These are phyloP conservation scores for Hydractinia echinata DNA, from an alignment of 30 jellyfish, hydroid and myxozoan species.

Conservation along the genomic window DNA sequence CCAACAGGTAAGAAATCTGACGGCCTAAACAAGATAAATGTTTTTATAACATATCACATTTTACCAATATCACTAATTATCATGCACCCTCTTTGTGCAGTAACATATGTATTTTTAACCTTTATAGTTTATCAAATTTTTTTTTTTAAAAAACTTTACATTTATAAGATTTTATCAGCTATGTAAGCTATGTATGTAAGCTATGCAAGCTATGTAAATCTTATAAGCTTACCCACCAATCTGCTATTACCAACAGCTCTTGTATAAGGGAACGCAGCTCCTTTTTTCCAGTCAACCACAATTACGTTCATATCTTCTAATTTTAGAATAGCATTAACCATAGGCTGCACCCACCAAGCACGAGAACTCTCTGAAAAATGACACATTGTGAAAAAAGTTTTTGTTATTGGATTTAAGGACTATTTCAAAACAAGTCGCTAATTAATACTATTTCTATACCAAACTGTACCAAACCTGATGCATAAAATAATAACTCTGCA, in stretches of 20 bases:
- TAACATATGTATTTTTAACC: neutral
- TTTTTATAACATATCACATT: neutral
- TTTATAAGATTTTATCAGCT: neutral
- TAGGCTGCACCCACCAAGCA: conserved; percentile 43
- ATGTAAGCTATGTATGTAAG: neutral
- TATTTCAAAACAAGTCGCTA: too few species aligned
- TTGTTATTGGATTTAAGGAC: neutral
- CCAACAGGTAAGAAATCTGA: conserved; percentile 47
- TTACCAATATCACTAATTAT: neutral
- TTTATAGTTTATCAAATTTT: neutral
- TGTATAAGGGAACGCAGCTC: conserved; percentile 41
- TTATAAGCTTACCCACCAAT: conserved; percentile 48
- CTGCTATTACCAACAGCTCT: conserved; percentile 68
- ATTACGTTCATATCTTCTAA: conserved; percentile 39
- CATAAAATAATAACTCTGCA: too few species aligned
- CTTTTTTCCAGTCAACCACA: conserved; percentile 59
- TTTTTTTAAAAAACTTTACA: neutral
- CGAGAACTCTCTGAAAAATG: conserved; percentile 29
- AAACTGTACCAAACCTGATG: too few species aligned
- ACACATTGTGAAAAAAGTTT: neutral
- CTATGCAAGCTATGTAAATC: neutral
- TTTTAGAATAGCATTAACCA: conserved; percentile 47
- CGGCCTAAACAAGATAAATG: neutral
- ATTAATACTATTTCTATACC: too few species aligned
- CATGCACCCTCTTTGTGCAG: conserved; percentile 2